Evolutionary conservation across 2,113 vertebrate species (phyloP), one percentile per base, ranked within the genome.

Genomic region (Genyomyrus donnyi): DNA sequence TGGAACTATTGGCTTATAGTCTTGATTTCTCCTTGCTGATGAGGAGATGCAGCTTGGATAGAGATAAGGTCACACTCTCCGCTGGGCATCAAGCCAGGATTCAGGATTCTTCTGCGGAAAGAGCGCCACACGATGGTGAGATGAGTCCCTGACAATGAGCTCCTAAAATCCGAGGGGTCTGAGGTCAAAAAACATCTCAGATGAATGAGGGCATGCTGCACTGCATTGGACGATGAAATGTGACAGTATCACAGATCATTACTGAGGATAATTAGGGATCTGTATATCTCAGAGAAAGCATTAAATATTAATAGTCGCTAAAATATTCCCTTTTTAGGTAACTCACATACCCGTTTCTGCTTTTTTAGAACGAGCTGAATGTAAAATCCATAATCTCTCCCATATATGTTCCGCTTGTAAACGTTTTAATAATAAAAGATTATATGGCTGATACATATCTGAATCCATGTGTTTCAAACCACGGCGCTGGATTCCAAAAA

Each of bases 291-390:
- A 80, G 13, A 80, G 15, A 42, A 45, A 85, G 83, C 39, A 48
- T 85, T 45, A 85, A 85, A 85, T n/a, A 85, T 85, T 85, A 85
- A 85, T n/a, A 24, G 45, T 48, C 21, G 45, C 83, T 85, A 85
- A 85, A 85, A 85, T 46, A 85, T 85, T 85, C 83, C 39, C 83
- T 85, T n/a, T 85, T 85, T 87, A 49, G 46, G 83, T 11, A 85
- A 49, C 83, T 85, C 45, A 13, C 35, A 80, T 42, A 31, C 74
- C 35, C 21, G 17, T 48, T 13, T 48, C 24, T 10, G n/a, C 17
- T 52, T 53, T 50, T 53, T 31, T 87, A 17, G 11, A 52, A 48
- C 11, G 8, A 31, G 17, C 49, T 48, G 49, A 17, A n/a, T 53
- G 49, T 27, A 52, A 87, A 87, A 45, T 85, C 83, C 19, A 39